Conservation (phyloP, 2,888 invertebrate species). For the Dryobotodes eremita region DNA sequence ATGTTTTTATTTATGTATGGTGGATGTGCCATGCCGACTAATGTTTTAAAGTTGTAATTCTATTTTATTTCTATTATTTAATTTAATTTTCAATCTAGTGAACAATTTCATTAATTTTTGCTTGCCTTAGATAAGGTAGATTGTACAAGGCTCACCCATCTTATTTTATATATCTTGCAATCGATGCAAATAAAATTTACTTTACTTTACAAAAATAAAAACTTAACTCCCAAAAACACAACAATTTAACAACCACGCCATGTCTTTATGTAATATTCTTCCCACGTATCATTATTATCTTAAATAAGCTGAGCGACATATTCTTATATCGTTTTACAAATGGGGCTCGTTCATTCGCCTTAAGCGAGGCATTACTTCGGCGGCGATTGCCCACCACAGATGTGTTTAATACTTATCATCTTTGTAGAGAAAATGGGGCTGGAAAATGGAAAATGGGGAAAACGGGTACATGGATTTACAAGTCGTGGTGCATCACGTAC, state of each 20-base stretch:
- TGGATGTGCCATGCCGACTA: too few relatives aligned
- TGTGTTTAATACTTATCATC: conserved; percentile 61
- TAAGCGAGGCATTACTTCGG: conserved; percentile 61
- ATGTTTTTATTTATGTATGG: too few relatives aligned
- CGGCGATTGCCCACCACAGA: conserved; percentile 60
- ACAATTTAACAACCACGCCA: conserved; percentile 2
- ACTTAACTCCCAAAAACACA: background rate
- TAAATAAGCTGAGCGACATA: conserved; percentile 64
- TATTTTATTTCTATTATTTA: too few relatives aligned
- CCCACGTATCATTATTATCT: conserved; percentile 40
- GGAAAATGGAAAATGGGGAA: too few relatives aligned
- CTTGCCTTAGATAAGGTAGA: too few relatives aligned
- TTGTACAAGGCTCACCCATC: too few relatives aligned
- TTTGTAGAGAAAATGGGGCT: conserved; percentile 25
- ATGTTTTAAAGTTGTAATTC: too few relatives aligned
- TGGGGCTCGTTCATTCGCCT: conserved; percentile 61
- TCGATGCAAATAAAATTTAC: too few relatives aligned
- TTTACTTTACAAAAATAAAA: background rate
- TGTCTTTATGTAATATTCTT: background rate
- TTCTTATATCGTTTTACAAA: conserved; percentile 62
- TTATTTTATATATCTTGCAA: too few relatives aligned
- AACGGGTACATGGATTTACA: conserved; percentile 36
- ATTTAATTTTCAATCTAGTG: too few relatives aligned
- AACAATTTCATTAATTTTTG: too few relatives aligned
- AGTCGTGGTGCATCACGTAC: too few relatives aligned